phyloP scores from a whole-genome alignment of 2,797 vertebrate genomes.

The Pangasius mekongensis region DNA sequence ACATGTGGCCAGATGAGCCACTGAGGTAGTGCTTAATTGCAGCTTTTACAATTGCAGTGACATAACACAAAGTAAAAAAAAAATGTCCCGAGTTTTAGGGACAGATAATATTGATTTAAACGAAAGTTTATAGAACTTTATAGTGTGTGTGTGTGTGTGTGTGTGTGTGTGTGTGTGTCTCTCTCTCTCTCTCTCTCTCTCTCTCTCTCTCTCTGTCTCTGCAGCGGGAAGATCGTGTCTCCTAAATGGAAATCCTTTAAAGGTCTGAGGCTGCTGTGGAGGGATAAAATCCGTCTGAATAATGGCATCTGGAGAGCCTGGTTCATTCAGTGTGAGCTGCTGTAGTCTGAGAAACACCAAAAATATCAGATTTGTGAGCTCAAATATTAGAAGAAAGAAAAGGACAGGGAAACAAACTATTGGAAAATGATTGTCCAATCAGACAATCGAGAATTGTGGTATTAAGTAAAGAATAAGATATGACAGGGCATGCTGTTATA shows the following conservation, averaged over 20 bases:
- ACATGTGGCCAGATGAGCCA: conserved; percentile 50
- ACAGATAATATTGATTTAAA: neutral
- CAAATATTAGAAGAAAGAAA: neutral
- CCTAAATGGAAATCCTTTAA: conserved; percentile 99
- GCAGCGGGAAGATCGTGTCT: conserved; percentile 92
- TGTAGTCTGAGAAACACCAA: neutral
- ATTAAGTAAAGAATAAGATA: neutral
- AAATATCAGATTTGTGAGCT: neutral
- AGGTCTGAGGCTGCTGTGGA: conserved; percentile 90
- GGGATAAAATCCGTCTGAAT: conserved; percentile 97
- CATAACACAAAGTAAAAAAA: neutral
- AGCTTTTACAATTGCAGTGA: neutral
- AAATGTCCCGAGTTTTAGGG: neutral
- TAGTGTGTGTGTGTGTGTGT: neutral
- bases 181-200: neutral
- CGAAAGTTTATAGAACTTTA: neutral
- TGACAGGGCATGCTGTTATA: neutral
- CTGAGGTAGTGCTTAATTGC: neutral
- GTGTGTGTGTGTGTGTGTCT: neutral
- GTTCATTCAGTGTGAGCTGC: conserved; percentile 95
- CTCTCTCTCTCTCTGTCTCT: conserved; percentile 25
- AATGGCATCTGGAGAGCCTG: conserved; percentile 98
- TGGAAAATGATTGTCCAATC: neutral
- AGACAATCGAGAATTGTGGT: neutral
- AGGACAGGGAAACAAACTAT: neutral